Percentiles rank a stretch among this genome's conserved stretches.
phyloP scores from a whole-genome alignment of 2,888 invertebrate genomes.

The Eugnorisma glareosa region DNA sequence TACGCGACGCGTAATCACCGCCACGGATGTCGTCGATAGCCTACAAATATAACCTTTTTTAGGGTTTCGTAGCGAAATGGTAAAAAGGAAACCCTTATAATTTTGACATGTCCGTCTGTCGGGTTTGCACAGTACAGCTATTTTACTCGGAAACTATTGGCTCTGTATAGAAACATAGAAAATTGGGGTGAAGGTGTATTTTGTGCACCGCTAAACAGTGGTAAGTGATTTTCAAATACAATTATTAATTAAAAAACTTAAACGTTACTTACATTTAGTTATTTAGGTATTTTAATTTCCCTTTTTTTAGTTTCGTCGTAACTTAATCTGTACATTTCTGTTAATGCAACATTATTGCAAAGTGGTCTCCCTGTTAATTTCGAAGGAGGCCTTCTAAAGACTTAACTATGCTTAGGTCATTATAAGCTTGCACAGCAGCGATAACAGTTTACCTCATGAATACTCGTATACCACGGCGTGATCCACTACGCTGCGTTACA shows the following conservation, averaged over 20 bases:
- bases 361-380: no score
- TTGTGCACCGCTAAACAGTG: background rate
- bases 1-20: constrained; percentile 61
- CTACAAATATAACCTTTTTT: constrained; percentile 59
- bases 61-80: background rate
- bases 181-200: background rate
- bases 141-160: background rate
- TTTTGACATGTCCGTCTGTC: background rate
- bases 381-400: no score
- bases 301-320: no score
- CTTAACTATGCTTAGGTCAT: no score
- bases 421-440: no score
- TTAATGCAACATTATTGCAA: no score
- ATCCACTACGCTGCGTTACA: background rate
- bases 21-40: constrained; percentile 61
- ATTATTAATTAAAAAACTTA: no score
- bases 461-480: background rate
- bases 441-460: background rate
- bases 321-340: no score
- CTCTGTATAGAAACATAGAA: background rate
- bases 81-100: background rate
- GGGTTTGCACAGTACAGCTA: background rate
- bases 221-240: background rate
- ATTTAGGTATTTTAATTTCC: no score
- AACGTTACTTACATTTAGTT: no score